Evolutionary conservation across 2,113 vertebrate species (phyloP).

Genomic region (Amphiprion percula): DNA sequence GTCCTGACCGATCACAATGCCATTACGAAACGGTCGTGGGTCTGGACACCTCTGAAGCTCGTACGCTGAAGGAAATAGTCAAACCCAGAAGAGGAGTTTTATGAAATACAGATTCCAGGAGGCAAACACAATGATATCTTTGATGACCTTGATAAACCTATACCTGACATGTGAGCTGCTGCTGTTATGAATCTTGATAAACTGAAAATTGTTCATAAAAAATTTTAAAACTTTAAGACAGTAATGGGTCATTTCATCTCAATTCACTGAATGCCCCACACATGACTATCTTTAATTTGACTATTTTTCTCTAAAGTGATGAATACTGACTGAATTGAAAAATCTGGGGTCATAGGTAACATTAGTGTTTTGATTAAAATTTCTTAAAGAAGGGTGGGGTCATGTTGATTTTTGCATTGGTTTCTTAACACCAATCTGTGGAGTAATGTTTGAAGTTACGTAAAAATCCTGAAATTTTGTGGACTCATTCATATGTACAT

Average conservation of each 20-base stretch:
- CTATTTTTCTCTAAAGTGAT: too few relatives aligned
- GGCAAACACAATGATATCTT: neutral
- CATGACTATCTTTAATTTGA: too few relatives aligned
- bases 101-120: neutral
- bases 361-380: too few relatives aligned
- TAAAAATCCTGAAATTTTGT: too few relatives aligned
- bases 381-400: too few relatives aligned
- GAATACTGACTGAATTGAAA: too few relatives aligned
- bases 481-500: too few relatives aligned
- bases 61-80: conserved; percentile 85
- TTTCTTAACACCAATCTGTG: too few relatives aligned
- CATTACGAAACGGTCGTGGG: conserved; percentile 94
- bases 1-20: conserved; percentile 94
- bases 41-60: conserved; percentile 97
- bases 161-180: neutral
- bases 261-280: too few relatives aligned
- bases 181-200: neutral
- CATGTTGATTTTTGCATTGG: too few relatives aligned
- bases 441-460: too few relatives aligned
- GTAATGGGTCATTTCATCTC: neutral
- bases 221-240: neutral
- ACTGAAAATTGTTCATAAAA: neutral
- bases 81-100: neutral
- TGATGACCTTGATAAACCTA: neutral
- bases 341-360: too few relatives aligned